Evolutionary conservation across 2,888 invertebrate genomes (phyloP).

Genomic region (Platynereis dumerilii): DNA sequence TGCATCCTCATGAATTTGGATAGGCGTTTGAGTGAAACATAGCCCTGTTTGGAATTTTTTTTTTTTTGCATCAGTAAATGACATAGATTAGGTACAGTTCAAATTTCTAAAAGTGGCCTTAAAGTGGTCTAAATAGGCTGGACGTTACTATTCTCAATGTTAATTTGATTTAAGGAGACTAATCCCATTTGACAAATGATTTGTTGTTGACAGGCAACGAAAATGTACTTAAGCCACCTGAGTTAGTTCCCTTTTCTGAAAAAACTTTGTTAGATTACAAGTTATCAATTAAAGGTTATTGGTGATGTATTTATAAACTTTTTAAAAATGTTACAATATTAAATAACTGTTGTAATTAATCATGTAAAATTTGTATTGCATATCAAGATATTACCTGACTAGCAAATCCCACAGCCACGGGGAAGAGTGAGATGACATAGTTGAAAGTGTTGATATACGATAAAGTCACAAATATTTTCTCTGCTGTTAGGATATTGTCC

Average conservation of each 20-base stretch:
- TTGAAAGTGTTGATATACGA: constrained; percentile 24
- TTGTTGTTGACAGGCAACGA: neutral
- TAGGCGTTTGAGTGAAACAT: neutral
- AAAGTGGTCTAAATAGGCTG: neutral
- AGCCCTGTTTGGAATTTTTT: neutral
- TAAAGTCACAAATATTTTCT: constrained; percentile 26
- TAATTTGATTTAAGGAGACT: too few species aligned
- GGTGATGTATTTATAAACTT: neutral
- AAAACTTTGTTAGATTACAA: too few species aligned
- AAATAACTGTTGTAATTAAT: too few species aligned
- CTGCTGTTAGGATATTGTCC: constrained; percentile 21
- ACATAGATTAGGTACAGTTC: too few species aligned
- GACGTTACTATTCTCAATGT: too few species aligned
- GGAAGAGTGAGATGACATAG: constrained; percentile 19
- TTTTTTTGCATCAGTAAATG: too few species aligned
- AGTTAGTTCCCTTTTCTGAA: too few species aligned
- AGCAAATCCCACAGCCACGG: constrained; percentile 12
- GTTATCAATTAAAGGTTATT: too few species aligned
- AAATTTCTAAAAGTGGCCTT: too few species aligned
- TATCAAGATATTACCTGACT: constrained; percentile 10
- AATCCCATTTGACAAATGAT: too few species aligned
- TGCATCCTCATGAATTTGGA: neutral
- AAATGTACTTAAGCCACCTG: too few species aligned
- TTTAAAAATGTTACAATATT: neutral
- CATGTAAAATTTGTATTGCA: too few species aligned